phyloP scores from a whole-genome alignment of 2,113 vertebrate species.

The Chroicocephalus ridibundus region DNA sequence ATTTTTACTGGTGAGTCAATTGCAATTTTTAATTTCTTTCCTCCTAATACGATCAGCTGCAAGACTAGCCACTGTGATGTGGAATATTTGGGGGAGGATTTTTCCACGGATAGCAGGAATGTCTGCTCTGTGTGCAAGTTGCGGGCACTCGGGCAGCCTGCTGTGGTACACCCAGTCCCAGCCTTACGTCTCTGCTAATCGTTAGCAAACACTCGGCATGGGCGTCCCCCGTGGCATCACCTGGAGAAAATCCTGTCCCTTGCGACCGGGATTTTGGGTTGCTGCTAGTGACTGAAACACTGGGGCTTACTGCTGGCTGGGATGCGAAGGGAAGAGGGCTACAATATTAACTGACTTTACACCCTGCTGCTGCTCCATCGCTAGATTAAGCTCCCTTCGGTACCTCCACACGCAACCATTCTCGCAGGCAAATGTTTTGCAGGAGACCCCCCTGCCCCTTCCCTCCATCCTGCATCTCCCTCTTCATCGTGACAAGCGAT shows the following conservation, averaged over 20 bases:
- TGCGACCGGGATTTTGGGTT: not conserved
- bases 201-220: not conserved
- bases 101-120: not conserved
- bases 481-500: fast-evolving
- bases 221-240: not conserved
- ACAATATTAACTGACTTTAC: not conserved
- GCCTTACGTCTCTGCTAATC: not conserved
- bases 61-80: not conserved
- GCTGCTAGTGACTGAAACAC: not conserved
- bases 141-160: not conserved
- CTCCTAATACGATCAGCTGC: not conserved
- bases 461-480: fast-evolving
- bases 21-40: conserved; percentile 55
- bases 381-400: not conserved
- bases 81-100: conserved; percentile 13
- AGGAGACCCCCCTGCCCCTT: not conserved
- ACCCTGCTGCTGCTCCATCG: not conserved
- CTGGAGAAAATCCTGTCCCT: not conserved
- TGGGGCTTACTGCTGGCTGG: not conserved
- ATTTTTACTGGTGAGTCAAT: conserved; percentile 61
- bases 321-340: not conserved
- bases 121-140: not conserved
- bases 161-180: not conserved
- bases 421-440: not conserved
- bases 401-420: not conserved